Base-by-base conservation (phyloP, 1,140 invertebrate species). In the Tetragnatha versicolor region DNA sequence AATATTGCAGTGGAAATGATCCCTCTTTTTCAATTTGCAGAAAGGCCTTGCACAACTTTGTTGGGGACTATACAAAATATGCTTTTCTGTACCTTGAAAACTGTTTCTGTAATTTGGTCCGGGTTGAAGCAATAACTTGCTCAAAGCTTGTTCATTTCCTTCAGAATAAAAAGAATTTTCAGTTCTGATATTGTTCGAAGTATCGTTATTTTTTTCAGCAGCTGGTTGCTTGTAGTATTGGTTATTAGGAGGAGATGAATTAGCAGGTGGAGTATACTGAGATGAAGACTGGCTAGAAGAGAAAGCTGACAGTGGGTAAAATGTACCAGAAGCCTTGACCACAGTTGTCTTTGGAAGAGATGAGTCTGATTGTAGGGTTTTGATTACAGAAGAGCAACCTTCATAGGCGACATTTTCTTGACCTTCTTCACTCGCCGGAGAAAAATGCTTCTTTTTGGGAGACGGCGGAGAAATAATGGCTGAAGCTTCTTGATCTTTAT, bases 321-420 rank as follows among this genome's bases (percentile, higher is more conserved):
- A 96, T 86, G 93, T 96, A 86, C 94, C 94, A 83, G 93, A 90
- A 86, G 94, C 93, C 91, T 94, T 96, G 88, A 95, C 93, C 89
- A 94, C 92, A 35, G 65, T 83, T 63, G 70, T 69, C 60, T 79
- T 82, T 79, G 75, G 77, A 49, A 33, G 49, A 31, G 63, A 22
- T 27, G 68, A 60, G 42, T 79, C 76, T n/a, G 58, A 63, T 39
- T 55, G 63, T 49, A 51, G 45, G 33, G 65, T 69, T 68, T 79
- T 79, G 29, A 79, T 79, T 20, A 79, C 53, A 22, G 65, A 69
- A 20, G 63, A 60, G 29, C 47, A 35, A 37, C 33, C 47, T 45
- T 79, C 65, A 68, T 42, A 68, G 3, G 27, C 12, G 17, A 25
- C 7, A 25, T 66, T 77, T 49, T 80, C 79, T 47, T 47, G 72